Evolutionary conservation across 2,888 invertebrate species (phyloP).

Genomic region (Synergus japonicus): DNA sequence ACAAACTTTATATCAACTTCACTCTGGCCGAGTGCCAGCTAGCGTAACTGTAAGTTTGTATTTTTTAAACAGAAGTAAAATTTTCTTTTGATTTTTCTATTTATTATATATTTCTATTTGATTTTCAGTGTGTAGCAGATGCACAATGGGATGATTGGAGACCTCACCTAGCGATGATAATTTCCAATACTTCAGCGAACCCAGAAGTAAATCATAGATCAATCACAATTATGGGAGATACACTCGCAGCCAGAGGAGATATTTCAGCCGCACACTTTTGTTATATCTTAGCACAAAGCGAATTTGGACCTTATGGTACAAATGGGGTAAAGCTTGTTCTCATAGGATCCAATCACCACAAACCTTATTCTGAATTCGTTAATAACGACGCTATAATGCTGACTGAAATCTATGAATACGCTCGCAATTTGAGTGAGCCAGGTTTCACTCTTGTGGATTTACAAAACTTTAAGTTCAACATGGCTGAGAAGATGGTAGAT

Average conservation of each 20-base stretch:
- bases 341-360: conserved; percentile 85
- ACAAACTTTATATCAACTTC: conserved; percentile 95
- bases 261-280: conserved; percentile 96
- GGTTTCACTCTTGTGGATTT: conserved; percentile 85
- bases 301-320: conserved; percentile 78
- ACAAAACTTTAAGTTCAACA: conserved; percentile 90
- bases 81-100: background rate
- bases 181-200: conserved; percentile 89
- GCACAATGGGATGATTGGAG: conserved; percentile 96
- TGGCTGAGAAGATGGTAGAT: conserved; percentile 88
- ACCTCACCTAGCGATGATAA: conserved; percentile 96
- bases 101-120: background rate
- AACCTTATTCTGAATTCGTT: conserved; percentile 84
- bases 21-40: conserved; percentile 89
- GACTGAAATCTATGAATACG: conserved; percentile 97
- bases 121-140: conserved; percentile 82
- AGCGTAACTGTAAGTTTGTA: conserved; percentile 81
- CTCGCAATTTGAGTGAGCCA: conserved; percentile 87
- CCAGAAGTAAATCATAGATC: conserved; percentile 89
- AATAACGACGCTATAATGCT: conserved; percentile 92
- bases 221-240: conserved; percentile 86
- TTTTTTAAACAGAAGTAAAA: background rate
- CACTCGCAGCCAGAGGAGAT: conserved; percentile 86
- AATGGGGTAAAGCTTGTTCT: conserved; percentile 85
- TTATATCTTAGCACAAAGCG: conserved; percentile 91